Evolutionary conservation across 2,797 vertebrate genomes (phyloP), one percentile per base, ranked within the genome.

Genomic region (Lagocephalus sceleratus): DNA sequence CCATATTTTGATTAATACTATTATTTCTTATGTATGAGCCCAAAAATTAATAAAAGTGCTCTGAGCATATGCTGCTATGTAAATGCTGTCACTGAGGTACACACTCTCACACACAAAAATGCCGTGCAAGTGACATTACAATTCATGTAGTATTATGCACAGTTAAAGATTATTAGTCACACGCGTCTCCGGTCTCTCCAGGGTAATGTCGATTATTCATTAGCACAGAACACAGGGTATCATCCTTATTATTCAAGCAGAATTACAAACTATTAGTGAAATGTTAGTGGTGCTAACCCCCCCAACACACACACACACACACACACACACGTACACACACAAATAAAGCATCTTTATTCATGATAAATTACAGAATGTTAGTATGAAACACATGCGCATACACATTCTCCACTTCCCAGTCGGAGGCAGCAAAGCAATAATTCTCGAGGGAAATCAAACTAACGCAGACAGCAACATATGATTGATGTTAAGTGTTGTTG

Each of bases 361-460:
- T 25, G 23, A 25, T 25, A 7, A 25, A 25, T 25, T 25, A 4
- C 23, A 25, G 35, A 53, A 55, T 71, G 71, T 73, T 56, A 65
- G 54, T 50, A 56, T 64, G 49, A 47, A 15, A 48, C 32, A 58
- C 23, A 63, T 16, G 62, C 29, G 63, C 32, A 61, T 8, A 20
- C 42, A 52, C 22, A 55, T 55, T 68, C 35, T 61, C 75, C 63
- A 73, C 60, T 56, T 73, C 44, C 53, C 66, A 68, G 74, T 70
- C 64, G 74, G 74, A 83, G 68, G 78, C 73, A 79, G 75, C 68
- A 68, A 44, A 68, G 68, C 64, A 48, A 29, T 64, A 60, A 83
- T 83, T 83, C 85, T 85, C 81, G n/a, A 50, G 86, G 87, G 85
- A 89, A 89, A 89, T 87, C 78, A 87, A 75, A 43, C 39, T 68